These are phyloP conservation scores for Cydia fagiglandana DNA, from an alignment of 1,140 invertebrate species.

Conservation along the genomic window DNA sequence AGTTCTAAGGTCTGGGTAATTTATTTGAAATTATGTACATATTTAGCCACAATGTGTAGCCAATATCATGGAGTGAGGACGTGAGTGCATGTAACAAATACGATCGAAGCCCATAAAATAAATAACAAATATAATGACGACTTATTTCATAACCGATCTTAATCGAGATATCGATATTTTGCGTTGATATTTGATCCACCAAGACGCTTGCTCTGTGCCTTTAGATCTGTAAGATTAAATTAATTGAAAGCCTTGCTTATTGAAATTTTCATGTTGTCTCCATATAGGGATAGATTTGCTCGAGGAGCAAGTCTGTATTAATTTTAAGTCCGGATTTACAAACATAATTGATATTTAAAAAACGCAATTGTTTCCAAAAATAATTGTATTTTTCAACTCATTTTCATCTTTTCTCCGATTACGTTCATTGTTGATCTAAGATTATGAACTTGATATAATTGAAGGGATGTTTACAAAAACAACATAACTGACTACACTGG, in stretches of 20 bases:
- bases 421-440: no score
- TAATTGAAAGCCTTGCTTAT: slow-evolving; percentile 2
- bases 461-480: no score
- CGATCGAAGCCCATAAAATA: background rate
- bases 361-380: no score
- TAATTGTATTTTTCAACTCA: no score
- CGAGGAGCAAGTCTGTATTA: background rate
- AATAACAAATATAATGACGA: background rate
- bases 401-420: no score
- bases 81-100: background rate
- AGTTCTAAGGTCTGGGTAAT: no score
- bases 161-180: background rate
- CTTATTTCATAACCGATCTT: background rate
- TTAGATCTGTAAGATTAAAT: slow-evolving; percentile 7
- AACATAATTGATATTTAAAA: background rate
- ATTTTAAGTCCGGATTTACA: background rate
- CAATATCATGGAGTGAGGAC: background rate
- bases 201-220: background rate
- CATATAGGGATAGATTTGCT: background rate
- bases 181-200: slow-evolving; percentile 2
- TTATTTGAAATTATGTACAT: no score
- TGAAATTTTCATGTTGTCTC: background rate
- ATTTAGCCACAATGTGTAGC: no score
- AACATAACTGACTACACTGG: no score
- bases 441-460: background rate